A percentile compares a stretch with the other conserved stretches of the same genome.
phyloP scores from a whole-genome alignment of 2,888 invertebrate species.

The Orgyia antiqua region DNA sequence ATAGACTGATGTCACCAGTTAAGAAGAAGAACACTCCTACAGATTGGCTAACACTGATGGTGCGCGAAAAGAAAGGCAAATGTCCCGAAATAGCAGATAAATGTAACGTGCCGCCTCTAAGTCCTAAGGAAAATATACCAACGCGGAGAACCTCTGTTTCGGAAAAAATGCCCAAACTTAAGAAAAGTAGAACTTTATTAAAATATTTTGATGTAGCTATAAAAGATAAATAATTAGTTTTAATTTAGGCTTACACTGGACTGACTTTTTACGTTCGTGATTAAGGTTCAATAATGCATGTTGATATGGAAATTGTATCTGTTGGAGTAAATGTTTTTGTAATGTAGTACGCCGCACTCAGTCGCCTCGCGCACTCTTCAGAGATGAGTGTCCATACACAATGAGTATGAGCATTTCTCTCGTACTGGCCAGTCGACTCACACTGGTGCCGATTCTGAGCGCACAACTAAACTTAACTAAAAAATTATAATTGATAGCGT shows the following conservation, averaged over 20 bases:
- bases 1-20: conserved; percentile 83
- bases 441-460: no score
- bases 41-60: conserved; percentile 82
- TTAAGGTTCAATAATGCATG: no score
- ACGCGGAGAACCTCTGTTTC: conserved; percentile 40
- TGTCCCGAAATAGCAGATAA: conserved; percentile 13
- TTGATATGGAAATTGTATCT: no score
- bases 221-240: conserved; percentile 32
- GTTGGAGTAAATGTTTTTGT: no score
- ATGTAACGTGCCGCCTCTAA: conserved; percentile 26
- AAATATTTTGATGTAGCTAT: conserved; percentile 52
- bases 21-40: conserved; percentile 80
- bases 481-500: no score
- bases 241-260: conserved; percentile 13
- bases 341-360: no score
- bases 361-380: no score
- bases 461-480: no score
- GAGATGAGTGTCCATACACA: no score
- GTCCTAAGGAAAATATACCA: conserved; percentile 45
- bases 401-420: no score
- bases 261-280: conserved; percentile 30
- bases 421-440: no score
- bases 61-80: conserved; percentile 33
- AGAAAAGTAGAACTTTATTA: conserved; percentile 45
- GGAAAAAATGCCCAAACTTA: conserved; percentile 41